These are phyloP conservation scores for Caenorhabditis doughertyi DNA, from an alignment of 2,888 invertebrate species.

Conservation along the genomic window DNA sequence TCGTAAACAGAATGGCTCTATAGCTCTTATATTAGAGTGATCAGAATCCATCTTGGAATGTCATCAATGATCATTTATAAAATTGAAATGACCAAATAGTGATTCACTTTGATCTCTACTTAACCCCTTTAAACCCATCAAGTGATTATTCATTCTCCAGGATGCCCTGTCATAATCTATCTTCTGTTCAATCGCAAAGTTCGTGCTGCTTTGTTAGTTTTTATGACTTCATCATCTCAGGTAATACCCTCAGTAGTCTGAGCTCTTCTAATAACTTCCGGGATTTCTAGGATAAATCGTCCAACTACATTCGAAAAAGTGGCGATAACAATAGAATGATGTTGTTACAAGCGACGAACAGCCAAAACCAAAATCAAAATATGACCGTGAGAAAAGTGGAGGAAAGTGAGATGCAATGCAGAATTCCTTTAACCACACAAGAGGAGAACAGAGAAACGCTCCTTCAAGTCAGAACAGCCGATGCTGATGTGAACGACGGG, in stretches of 20 bases:
- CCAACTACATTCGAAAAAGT: conserved; percentile 39
- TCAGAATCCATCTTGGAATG: too few relatives aligned
- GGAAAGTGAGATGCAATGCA: conserved; percentile 7
- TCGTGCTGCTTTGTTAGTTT: conserved; percentile 50
- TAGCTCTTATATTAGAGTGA: too few relatives aligned
- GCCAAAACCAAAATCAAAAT: conserved; percentile 23
- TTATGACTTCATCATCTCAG: conserved; percentile 48
- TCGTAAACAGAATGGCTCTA: too few relatives aligned
- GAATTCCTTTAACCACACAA: background rate
- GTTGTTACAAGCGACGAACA: background rate
- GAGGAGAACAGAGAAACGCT: background rate
- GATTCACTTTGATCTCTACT: background rate
- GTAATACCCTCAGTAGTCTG: conserved; percentile 41
- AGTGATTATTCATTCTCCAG: conserved; percentile 12
- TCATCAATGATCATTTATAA: too few relatives aligned
- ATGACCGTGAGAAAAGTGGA: conserved; percentile 24
- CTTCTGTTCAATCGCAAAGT: conserved; percentile 56
- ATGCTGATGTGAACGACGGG: background rate
- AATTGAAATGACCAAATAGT: too few relatives aligned
- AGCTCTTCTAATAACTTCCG: background rate
- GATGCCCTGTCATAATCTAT: conserved; percentile 57
- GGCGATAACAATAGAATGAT: conserved; percentile 29
- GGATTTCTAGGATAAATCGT: conserved; percentile 41
- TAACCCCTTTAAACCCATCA: background rate
- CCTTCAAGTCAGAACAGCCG: background rate